Percentiles rank a stretch among this genome's conserved stretches.
Conservation (phyloP, 2,113 vertebrate species). For the Chelonoidis abingdonii region DNA sequence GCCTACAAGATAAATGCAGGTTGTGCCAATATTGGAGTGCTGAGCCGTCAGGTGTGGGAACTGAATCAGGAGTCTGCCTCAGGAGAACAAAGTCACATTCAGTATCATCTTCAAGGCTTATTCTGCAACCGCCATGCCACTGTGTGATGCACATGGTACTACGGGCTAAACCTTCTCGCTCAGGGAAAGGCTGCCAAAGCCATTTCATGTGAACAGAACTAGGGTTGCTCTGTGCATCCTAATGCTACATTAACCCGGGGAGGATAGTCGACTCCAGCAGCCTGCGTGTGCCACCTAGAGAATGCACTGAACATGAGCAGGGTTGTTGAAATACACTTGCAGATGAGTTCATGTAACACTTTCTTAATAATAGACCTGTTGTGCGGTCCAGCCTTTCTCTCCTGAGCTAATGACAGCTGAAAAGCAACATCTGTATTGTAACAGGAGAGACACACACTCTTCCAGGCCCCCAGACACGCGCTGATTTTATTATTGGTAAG, state of each 20-base stretch:
- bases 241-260: not conserved
- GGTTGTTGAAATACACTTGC: not conserved
- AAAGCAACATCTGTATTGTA: conserved; percentile 27
- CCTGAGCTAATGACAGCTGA: conserved; percentile 34
- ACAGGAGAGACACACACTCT: conserved; percentile 39
- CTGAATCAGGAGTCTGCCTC: not conserved
- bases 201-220: not conserved
- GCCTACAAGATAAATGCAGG: not conserved
- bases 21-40: too few species aligned
- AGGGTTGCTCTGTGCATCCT: not conserved
- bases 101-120: not conserved
- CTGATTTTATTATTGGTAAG: conserved; percentile 46
- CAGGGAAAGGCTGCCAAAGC: too few species aligned
- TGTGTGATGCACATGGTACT: not conserved
- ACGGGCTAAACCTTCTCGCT: not conserved
- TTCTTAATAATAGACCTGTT: not conserved
- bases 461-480: conserved; percentile 10
- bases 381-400: not conserved
- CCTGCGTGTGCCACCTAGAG: not conserved
- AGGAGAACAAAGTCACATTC: not conserved
- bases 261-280: not conserved
- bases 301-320: accelerated
- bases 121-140: not conserved
- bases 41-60: not conserved
- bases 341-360: conserved; percentile 10